Evolutionary conservation across 2,888 invertebrate species (phyloP), one percentile per base, ranked within the genome.

Genomic region (Xanthorhoe spadicearia): DNA sequence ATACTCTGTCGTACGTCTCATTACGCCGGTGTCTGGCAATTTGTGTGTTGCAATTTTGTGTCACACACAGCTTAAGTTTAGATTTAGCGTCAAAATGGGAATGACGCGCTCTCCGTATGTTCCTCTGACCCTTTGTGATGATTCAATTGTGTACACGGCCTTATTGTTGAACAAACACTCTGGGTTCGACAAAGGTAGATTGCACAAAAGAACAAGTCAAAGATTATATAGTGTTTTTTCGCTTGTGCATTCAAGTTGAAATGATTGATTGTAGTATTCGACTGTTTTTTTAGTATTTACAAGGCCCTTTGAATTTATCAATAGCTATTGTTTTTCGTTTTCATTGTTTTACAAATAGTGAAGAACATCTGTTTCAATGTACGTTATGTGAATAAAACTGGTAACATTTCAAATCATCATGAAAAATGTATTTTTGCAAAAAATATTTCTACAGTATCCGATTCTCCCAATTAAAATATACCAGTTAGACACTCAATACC

Each of bases 1-100:
- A 6, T 32, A 32, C 32, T 32, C 5, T 32, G 32, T 32, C 32
- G n/a, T n/a, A n/a, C n/a, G n/a, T 32, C 8, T 5, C 32, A 28
- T 32, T 32, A 1, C 7, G 32, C 32, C 32, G 3, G 28, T 28
- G 10, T 38, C 10, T 38, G 28, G 38, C 38, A 38, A 38, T 2
- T 38, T 38, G 38, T 10, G 10, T 10, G 9, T 38, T 10, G 38
- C n/a, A 8, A 10, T 38, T 38, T 8, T 38, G 35, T 38, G 35
- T 38, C 35, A 38, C 35, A n/a, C n/a, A n/a, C 10, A 10, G 38
- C 38, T 38, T 38, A 9, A 38, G 2, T 1, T 38, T 10, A 38
- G 38, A 10, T n/a, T 13, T 43, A 65, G 70, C 75, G 82, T 79
- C 80, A 75, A 28, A n/a, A 66, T 62, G 69, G 76, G 80, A 86